These are phyloP conservation scores for Enteromius argenteus DNA, from an alignment of 2,797 vertebrate genomes.

Conservation along the genomic window DNA sequence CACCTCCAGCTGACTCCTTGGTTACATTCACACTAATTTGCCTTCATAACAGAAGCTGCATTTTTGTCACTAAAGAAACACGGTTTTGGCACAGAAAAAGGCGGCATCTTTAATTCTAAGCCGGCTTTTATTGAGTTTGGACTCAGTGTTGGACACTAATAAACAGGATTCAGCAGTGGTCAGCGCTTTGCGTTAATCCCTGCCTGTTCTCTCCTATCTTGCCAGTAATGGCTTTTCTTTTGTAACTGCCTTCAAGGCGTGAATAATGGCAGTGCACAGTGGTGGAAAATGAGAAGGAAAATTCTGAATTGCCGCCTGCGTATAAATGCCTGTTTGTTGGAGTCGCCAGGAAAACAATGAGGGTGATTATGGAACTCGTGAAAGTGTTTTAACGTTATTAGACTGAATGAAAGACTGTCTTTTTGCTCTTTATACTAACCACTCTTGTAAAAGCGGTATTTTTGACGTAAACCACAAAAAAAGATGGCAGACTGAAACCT, in stretches of 20 bases:
- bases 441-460: constrained; percentile 15
- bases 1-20: constrained; percentile 21
- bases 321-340: constrained; percentile 54
- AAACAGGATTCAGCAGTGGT: constrained; percentile 54
- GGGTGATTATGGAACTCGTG: constrained; percentile 49
- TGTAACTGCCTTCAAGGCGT: constrained; percentile 58
- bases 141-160: constrained; percentile 58
- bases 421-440: constrained; percentile 47
- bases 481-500: constrained; percentile 1
- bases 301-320: constrained; percentile 34
- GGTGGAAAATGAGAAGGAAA: constrained; percentile 49
- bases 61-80: constrained; percentile 36
- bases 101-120: constrained; percentile 50
- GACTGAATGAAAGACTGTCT: constrained; percentile 32
- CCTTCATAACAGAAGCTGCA: constrained; percentile 33
- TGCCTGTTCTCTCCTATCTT: constrained; percentile 38
- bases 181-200: constrained; percentile 52
- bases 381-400: constrained; percentile 57
- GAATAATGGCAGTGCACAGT: constrained; percentile 52
- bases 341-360: constrained; percentile 44
- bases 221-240: constrained; percentile 55
- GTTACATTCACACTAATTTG: constrained; percentile 51
- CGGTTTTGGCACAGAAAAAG: constrained; percentile 32
- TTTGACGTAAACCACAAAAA: constrained; percentile 15
- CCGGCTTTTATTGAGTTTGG: constrained; percentile 50